Evolutionary conservation across 92 coral and sea anemone genomes (phyloP), one percentile per base, ranked within the genome.

Genomic region (Phenganax marumi): DNA sequence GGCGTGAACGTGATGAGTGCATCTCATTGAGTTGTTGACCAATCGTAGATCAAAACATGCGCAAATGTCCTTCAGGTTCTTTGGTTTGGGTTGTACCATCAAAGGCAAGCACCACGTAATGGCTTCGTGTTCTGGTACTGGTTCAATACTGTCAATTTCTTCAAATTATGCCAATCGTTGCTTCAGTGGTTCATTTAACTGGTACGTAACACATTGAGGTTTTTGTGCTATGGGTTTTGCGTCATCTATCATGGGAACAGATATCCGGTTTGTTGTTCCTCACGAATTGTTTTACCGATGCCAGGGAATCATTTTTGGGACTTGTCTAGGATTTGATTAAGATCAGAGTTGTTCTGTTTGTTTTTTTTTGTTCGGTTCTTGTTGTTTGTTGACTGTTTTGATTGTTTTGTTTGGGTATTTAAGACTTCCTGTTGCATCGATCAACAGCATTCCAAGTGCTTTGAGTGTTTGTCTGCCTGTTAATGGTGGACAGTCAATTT

Each of bases 401-500:
- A 52, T 49, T 24, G 61, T 23, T 39, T 43, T 39, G 77, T 87
- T 90, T 50, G 93, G 91, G 12, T 75, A 12, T 48, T 68, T 81
- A 39, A 90, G 87, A 49, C 86, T 77, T 57, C 92, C 92, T 25
- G 90, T 86, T 8, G 68, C 75, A 82, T 89, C 92, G 61, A 86
- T 82, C 18, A 80, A 68, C 52, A 87, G 61, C 88, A 90, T 88
- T n/a, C 91, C 91, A 57, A 87, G 87, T 14, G 87, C 92, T 81
- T 90, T 87, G 13, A 90, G 80, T 50, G 90, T 84, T 73, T 73
- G 68, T 68, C 88, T 80, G n/a, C 88, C 84, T 6, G 83, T 74
- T n/a, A 89, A 85, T 73, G 90, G 90, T 76, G 88, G 92, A 17
- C 86, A 89, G 89, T 89, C 82, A 72, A 89, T 77, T 58, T 24